phyloP scores from a whole-genome alignment of 2,113 vertebrate species.

The Turnix velox region DNA sequence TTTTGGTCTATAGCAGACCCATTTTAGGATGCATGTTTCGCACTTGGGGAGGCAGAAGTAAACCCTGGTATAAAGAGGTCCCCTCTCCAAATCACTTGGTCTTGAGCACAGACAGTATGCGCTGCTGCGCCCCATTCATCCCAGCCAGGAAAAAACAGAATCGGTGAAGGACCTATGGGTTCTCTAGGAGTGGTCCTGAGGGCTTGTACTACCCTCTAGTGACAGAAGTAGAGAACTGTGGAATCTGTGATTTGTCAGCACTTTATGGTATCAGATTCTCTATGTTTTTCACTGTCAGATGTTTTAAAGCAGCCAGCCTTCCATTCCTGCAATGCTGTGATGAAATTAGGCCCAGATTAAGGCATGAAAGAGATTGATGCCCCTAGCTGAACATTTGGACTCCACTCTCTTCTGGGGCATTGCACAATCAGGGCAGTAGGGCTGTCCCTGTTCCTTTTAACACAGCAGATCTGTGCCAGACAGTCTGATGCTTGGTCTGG shows the following conservation, averaged over 20 bases:
- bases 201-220: conserved; percentile 60
- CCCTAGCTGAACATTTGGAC: neutral
- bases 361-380: neutral
- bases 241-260: neutral
- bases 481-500: neutral
- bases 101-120: neutral
- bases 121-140: neutral
- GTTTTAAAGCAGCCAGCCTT: neutral
- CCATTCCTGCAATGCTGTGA: neutral
- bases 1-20: neutral
- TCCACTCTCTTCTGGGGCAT: neutral
- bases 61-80: neutral
- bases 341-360: neutral
- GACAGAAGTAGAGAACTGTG: conserved; percentile 19
- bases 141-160: neutral
- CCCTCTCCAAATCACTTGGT: neutral
- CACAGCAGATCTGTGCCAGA: neutral
- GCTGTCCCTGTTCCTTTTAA: neutral
- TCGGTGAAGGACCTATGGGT: neutral
- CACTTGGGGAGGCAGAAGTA: neutral
- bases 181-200: neutral
- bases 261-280: neutral
- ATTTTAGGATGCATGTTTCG: neutral
- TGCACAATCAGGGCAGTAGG: neutral
- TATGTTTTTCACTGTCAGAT: neutral